Evolutionary conservation across 2,113 vertebrate genomes (phyloP), one percentile per base, ranked within the genome.

Genomic region (Hylia prasina): DNA sequence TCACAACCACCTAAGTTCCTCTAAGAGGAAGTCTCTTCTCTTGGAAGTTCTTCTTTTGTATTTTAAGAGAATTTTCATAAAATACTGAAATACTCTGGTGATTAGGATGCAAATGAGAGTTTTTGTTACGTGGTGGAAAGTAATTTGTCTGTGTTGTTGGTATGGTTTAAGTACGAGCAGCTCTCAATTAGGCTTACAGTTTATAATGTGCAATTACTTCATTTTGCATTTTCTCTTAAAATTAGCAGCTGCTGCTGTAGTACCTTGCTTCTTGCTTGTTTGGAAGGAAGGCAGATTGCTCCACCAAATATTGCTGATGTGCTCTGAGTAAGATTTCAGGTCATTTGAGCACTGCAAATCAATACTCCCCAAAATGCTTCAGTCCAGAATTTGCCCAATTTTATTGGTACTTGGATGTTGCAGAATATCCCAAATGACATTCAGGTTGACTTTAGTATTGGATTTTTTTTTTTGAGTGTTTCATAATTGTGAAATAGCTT

Each of bases 201-300:
- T 86, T 90, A 65, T 92, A 71, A 75, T 78, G 53, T 72, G 44
- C 78, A 79, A 57, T 94, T 94, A 82, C 86, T 86, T 96, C 23
- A 79, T 93, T 92, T 96, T 92, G 56, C 71, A 78, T 51, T 89
- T 95, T 96, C 83, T 70, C 65, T 91, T 90, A 68, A 90, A 89
- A 90, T 82, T 45, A 84, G 60, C 88, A 90, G 53, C 82, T 94
- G 76, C 84, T 33, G 50, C 42, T 96, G 88, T 65, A 66, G 40
- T 54, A 47, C 72, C 45, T 94, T 56, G 47, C 51, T 48, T 24
- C 53, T 76, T 4, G 1, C 39, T 89, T 72, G 10, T 70, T 87
- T 6, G 8, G 53, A 56, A 24, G 40, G n/a, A 56, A 60, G 21
- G 78, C 66, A 21, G 3, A 54, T 92, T 90, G 64, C 22, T 81